Conservation (phyloP, 2,113 vertebrate genomes). For the Mus spicilegus region DNA sequence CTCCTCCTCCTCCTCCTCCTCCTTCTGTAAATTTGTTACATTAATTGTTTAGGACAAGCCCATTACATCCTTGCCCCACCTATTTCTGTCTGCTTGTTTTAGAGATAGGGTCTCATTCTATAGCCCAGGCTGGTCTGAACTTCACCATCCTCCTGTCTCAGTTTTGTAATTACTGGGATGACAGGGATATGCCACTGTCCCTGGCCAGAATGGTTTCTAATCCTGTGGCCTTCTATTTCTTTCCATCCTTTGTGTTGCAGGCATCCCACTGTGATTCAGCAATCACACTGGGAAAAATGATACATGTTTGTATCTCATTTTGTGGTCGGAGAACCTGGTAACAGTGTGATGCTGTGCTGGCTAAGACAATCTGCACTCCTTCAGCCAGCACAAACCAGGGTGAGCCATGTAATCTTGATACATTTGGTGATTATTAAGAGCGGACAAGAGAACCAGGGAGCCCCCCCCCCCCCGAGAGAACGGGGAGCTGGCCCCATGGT, state of each 20-base stretch:
- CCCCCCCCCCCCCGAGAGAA: no score
- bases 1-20: no score
- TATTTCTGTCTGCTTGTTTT: neutral
- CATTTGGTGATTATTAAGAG: neutral
- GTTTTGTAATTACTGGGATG: neutral
- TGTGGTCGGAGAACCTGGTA: neutral
- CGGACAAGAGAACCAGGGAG: neutral
- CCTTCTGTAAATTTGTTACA: neutral
- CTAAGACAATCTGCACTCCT: neutral
- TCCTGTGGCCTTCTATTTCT: neutral
- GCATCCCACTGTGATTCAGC: neutral
- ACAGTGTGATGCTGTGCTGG: fast-evolving
- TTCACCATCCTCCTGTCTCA: neutral
- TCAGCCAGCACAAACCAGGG: neutral
- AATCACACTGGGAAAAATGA: neutral
- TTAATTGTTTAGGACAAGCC: neutral
- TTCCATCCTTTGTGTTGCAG: neutral
- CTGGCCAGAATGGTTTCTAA: neutral
- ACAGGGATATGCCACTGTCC: neutral
- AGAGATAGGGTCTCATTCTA: neutral
- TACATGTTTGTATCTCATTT: neutral
- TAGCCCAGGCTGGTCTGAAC: neutral
- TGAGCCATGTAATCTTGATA: neutral
- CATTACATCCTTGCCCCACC: no score
- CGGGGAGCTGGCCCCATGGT: neutral